A percentile compares a stretch with the other conserved stretches of the same genome.
Evolutionary conservation across 2,888 invertebrate species (phyloP).

Genomic region (Xestia rhomboidea): DNA sequence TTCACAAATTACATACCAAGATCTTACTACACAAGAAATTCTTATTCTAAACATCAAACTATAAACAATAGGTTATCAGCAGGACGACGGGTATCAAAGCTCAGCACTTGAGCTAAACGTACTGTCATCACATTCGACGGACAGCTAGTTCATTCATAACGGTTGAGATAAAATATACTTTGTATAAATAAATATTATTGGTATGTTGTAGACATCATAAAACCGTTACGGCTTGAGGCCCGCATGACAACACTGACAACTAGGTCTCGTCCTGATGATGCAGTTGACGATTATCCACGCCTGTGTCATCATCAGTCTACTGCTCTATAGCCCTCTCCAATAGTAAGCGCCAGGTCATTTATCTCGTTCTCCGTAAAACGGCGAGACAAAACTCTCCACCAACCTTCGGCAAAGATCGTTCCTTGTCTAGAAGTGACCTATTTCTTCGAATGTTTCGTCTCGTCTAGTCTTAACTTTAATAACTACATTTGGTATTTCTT

Average conservation of each 20-base stretch:
- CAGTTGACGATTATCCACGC: neutral
- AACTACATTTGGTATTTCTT: neutral
- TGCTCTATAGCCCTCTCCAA: too few relatives aligned
- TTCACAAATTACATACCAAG: conserved; percentile 8
- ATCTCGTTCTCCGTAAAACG: neutral
- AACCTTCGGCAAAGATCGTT: neutral
- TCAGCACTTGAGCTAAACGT: conserved; percentile 43
- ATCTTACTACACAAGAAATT: conserved; percentile 27
- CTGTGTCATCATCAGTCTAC: neutral
- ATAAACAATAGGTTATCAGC: conserved; percentile 64
- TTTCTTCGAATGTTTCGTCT: neutral
- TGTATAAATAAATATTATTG: conserved; percentile 33
- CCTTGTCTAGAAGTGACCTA: neutral
- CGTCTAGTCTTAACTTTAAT: neutral
- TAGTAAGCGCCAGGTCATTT: too few relatives aligned
- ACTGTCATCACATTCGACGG: conserved; percentile 58
- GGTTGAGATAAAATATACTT: conserved; percentile 56
- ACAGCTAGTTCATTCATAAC: conserved; percentile 42
- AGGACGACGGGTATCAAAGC: conserved; percentile 57
- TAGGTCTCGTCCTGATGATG: neutral
- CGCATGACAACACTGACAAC: neutral
- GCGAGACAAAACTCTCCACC: neutral
- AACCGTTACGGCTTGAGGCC: conserved; percentile 31
- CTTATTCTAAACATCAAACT: conserved; percentile 36
- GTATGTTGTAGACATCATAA: conserved; percentile 35